Percentiles rank a stretch among this genome's conserved stretches.
Evolutionary conservation across 2,113 vertebrate genomes (phyloP).

Genomic region (Grallaria varia): DNA sequence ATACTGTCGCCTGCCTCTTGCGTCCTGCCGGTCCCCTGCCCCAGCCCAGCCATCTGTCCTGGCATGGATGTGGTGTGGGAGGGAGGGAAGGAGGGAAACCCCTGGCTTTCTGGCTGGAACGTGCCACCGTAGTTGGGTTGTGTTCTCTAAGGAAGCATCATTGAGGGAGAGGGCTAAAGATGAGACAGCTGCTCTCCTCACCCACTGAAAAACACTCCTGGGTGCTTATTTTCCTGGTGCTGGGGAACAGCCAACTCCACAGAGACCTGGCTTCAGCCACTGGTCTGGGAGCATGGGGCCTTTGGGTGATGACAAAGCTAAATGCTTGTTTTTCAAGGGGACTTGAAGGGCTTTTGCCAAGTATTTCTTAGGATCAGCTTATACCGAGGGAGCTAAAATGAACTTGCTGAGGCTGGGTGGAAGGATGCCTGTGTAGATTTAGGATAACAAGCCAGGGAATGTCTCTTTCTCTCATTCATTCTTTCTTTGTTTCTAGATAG

Average conservation of each 20-base stretch:
- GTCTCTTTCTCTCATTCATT: background rate
- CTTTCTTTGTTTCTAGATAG: constrained; percentile 24
- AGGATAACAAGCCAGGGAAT: constrained; percentile 39
- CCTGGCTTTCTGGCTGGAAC: background rate
- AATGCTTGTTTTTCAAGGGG: background rate
- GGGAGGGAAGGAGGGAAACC: background rate
- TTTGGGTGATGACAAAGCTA: background rate
- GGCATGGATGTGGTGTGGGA: background rate
- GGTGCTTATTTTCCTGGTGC: background rate
- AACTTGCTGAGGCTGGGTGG: constrained; percentile 27
- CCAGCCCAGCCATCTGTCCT: background rate
- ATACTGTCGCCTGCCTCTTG: constrained; percentile 55
- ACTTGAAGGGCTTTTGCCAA: background rate
- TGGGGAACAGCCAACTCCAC: background rate
- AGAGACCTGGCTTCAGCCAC: background rate
- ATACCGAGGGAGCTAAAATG: constrained; percentile 20
- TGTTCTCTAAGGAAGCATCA: background rate
- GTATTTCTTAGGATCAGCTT: constrained; percentile 23
- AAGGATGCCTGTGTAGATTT: constrained; percentile 42
- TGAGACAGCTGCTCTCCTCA: background rate
- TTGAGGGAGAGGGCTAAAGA: background rate
- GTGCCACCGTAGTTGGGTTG: background rate
- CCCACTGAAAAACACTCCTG: background rate
- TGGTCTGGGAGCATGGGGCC: background rate
- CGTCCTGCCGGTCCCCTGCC: background rate